Evolutionary conservation across 64 coral and sea anemone genomes (phyloP), one percentile per base, ranked within the genome.

Genomic region (Montipora foliosa): DNA sequence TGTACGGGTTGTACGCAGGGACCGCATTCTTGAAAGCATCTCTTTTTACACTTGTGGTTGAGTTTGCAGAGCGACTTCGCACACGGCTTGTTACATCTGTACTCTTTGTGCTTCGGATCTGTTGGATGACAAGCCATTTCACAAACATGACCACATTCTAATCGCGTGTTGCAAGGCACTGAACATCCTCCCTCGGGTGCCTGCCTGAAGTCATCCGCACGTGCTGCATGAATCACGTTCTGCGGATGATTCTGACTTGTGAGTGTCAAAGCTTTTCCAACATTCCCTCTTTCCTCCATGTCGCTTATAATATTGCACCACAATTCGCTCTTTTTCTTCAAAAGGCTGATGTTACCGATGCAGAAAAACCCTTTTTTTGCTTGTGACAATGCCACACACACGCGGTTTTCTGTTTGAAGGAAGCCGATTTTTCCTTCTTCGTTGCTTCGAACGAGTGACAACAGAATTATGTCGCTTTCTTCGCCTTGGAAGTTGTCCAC

Each of bases 401-500:
- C 22, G 22, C 22, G 22, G 22, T 22, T 22, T 22, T 77, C 73
- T 17, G 49, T 91, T 44, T 87, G 78, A 10, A 99, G 80, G 51
- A 99, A 99, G 37, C 98, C 98, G 60, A 99, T 99, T 59, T 94
- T 99, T 21, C 89, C 92, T n/a, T 99, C 94, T 16, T 94, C 84
- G 75, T 99, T 99, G 75, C 97, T 99, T 67, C 97, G 94, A 24
- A 99, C 97, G 17, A 99, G 95, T 4, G 97, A 99, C 44, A 99
- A 80, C 17, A 99, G 89, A 66, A 99, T 91, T 21, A 99, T 95
- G 25, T 99, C 95, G 29, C 96, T 99, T 75, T 99, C 22, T 22
- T 22, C 22, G 22, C 22, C 22, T 22, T 22, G 22, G 22, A 22
- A 22, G 22, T 22, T 22, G 22, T 22, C 22, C 22, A 22, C 22